Base-by-base conservation (phyloP, 2,113 vertebrate species). In the Romanogobio albipinnatus region DNA sequence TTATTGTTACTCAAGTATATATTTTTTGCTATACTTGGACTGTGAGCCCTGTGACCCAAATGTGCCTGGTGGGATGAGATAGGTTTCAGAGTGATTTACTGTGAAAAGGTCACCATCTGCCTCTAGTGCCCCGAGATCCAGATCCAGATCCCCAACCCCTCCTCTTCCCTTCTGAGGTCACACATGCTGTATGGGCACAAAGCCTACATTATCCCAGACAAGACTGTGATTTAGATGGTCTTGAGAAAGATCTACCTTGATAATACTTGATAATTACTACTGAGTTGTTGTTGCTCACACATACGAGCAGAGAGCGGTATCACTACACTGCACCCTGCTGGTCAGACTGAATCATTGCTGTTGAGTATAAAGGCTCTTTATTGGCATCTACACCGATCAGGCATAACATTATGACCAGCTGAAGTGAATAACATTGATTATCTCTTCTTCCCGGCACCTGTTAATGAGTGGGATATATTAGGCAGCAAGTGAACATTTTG, bases 51-150 rank as follows among this genome's bases (percentile, higher is more conserved):
- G 11, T 47, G 19, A 51, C 45, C 56, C 58, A 62, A 5, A 64
- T 24, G 82, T 59, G 9, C 24, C 39, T 17, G 45, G 43, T 22
- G 59, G 59, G 79, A 89, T 90, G 90, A 93, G 88, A 91, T 1
- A 22, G 84, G 85, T 92, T 93, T 94, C 90, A 91, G 90, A 91
- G 87, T 93, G 91, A 93, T 93, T 91, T 90, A 89, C 90, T 90
- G 87, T 90, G 59, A 93, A 92, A 77, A 94, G 93, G 93, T 94
- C 92, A 93, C 93, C 93, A 95, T 95, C 93, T 94, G 93, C 90
- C 87, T 87, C 87, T 79, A 61, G 86, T 76, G 84, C 84, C 64
- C 71, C 85, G 85, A 81, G 64, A 81, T 36, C 56, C 86, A 81
- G 64, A 81, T 29, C 56, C 49, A 14, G 26, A 64, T 64, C 62